A percentile compares a stretch with the other conserved stretches of the same genome.
phyloP scores from a whole-genome alignment of 2,888 invertebrate genomes.

The Adineta ricciae region DNA sequence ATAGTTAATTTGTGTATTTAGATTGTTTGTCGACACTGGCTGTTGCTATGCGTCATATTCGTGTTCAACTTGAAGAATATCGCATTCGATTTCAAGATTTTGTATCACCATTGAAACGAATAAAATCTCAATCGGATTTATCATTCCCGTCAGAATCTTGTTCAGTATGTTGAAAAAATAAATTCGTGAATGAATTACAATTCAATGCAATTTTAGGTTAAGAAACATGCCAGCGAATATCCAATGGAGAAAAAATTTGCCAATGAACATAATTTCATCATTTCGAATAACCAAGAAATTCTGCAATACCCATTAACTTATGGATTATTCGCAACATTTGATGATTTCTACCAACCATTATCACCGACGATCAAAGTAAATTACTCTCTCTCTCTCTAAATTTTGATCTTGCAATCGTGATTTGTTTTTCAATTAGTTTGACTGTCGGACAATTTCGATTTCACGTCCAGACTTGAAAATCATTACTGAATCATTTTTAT shows the following conservation, averaged over 20 bases:
- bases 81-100: neutral
- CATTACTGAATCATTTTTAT: neutral
- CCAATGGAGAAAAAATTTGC: neutral
- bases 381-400: neutral
- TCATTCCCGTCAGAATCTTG: too few relatives aligned
- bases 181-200: neutral
- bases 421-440: neutral
- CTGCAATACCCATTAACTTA: neutral
- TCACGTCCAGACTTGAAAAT: neutral
- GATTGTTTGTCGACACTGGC: neutral
- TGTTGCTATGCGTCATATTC: neutral
- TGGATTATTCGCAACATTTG: neutral
- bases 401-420: neutral
- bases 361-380: neutral
- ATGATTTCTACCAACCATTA: neutral
- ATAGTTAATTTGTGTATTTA: too few relatives aligned
- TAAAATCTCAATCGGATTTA: neutral
- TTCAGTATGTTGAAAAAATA: neutral
- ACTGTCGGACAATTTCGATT: conserved; percentile 2
- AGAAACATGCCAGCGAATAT: neutral
- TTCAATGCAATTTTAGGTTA: neutral
- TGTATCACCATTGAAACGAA: neutral
- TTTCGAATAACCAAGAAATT: neutral
- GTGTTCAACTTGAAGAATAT: neutral
- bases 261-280: neutral